Evolutionary conservation across 2,113 vertebrate species (phyloP).

Genomic region (Hydrochoerus hydrochaeris): DNA sequence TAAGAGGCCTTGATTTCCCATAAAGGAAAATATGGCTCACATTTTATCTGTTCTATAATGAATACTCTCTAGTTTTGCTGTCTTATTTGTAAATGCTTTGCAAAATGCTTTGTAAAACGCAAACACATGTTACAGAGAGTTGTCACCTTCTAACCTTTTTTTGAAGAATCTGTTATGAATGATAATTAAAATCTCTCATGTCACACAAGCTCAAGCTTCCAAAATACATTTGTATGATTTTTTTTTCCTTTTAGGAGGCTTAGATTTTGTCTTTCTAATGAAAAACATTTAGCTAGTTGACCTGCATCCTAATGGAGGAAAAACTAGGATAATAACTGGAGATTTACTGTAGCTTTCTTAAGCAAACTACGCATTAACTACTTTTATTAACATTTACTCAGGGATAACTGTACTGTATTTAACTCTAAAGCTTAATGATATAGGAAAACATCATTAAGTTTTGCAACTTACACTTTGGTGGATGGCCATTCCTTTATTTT

Average conservation of each 20-base stretch:
- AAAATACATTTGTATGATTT: neutral
- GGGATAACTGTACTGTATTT: neutral
- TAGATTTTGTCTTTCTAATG: neutral
- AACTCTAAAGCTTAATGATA: neutral
- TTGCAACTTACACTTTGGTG: neutral
- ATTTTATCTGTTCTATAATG: neutral
- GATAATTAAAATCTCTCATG: neutral
- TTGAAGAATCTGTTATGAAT: neutral
- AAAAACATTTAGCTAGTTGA: neutral
- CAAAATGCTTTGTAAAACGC: neutral
- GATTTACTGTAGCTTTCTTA: neutral
- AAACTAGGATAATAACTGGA: neutral
- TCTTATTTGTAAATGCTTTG: neutral
- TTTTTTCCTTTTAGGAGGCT: neutral
- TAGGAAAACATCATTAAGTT: neutral
- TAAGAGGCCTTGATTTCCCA: neutral
- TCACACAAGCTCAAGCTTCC: neutral
- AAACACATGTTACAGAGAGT: neutral
- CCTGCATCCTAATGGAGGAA: neutral
- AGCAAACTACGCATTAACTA: neutral
- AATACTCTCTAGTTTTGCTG: neutral
- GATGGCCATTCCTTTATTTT: neutral
- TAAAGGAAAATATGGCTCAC: neutral
- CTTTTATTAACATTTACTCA: slow-evolving; percentile 25
- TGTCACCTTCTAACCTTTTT: neutral